phyloP scores from a whole-genome alignment of 2,888 invertebrate species.

The Hermaeophaga mercurialis region DNA sequence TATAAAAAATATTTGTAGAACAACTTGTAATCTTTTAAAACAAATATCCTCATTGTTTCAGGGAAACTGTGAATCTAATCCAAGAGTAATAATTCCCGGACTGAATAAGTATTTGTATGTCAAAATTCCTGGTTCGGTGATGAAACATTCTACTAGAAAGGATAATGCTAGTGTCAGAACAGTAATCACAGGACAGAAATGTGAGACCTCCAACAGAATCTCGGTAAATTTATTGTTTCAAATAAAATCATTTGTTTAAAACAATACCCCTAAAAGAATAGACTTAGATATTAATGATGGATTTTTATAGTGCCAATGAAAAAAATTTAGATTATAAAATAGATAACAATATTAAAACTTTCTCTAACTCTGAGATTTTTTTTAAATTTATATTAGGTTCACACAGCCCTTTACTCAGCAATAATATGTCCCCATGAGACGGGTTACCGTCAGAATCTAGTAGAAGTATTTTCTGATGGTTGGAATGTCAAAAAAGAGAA shows the following conservation, averaged over 20 bases:
- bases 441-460: slow-evolving; percentile 64
- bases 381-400: slow-evolving; percentile 21
- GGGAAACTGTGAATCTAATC: slow-evolving; percentile 80
- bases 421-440: slow-evolving; percentile 64
- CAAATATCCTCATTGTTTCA: slow-evolving; percentile 50
- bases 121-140: slow-evolving; percentile 70
- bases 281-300: too few species aligned
- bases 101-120: slow-evolving; percentile 79
- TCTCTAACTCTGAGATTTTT: too few species aligned
- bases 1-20: not conserved
- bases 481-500: slow-evolving; percentile 64
- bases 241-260: too few species aligned
- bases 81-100: slow-evolving; percentile 80
- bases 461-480: slow-evolving; percentile 85
- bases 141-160: slow-evolving; percentile 59
- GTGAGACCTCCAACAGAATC: slow-evolving; percentile 78
- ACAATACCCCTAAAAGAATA: too few species aligned
- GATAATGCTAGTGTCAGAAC: slow-evolving; percentile 61
- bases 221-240: slow-evolving; percentile 59
- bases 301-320: too few species aligned
- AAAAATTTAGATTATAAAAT: too few species aligned
- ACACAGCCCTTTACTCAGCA: slow-evolving; percentile 65
- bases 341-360: too few species aligned
- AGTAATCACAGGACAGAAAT: slow-evolving; percentile 54
- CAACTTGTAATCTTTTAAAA: not conserved